Percentiles rank a stretch among this genome's conserved stretches.
These are phyloP conservation scores for Mamestra brassicae DNA, from an alignment of 2,888 invertebrate species.

Conservation along the genomic window DNA sequence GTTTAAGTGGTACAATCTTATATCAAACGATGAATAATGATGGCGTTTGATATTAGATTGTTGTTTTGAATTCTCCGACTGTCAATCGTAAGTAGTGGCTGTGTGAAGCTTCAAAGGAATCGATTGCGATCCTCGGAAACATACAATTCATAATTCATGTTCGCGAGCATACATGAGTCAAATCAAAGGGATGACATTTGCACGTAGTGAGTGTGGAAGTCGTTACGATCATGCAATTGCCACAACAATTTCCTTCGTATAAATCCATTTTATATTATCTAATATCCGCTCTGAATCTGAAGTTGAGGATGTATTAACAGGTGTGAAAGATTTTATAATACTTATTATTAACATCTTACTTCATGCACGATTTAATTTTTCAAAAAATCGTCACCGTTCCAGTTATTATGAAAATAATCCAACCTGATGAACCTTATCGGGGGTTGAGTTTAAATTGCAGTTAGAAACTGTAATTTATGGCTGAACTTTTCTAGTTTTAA, in stretches of 20 bases:
- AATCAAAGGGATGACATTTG: slow-evolving; percentile 55
- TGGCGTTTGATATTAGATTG: slow-evolving; percentile 34
- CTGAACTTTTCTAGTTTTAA: slow-evolving; percentile 40
- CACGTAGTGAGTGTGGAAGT: slow-evolving; percentile 22
- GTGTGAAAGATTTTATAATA: slow-evolving; percentile 27
- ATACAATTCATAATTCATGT: slow-evolving; percentile 46
- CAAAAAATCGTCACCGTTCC: slow-evolving; percentile 16
- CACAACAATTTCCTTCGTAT: slow-evolving; percentile 36
- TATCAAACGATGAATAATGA: slow-evolving; percentile 32
- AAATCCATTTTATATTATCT: slow-evolving; percentile 32
- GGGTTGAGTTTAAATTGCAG: slow-evolving; percentile 26
- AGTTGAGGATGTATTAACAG: slow-evolving; percentile 22
- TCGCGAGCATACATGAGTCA: background rate
- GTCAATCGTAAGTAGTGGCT: background rate
- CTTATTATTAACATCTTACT: slow-evolving; percentile 26
- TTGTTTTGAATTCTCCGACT: slow-evolving; percentile 11
- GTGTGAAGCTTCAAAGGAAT: slow-evolving; percentile 30
- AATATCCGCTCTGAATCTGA: slow-evolving; percentile 39
- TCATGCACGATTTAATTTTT: background rate
- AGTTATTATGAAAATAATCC: slow-evolving; percentile 32
- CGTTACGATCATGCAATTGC: slow-evolving; percentile 28
- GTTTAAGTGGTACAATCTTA: background rate
- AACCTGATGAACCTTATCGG: background rate
- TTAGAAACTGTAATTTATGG: slow-evolving; percentile 36
- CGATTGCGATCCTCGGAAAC: slow-evolving; percentile 26